These are phyloP conservation scores for Dasyornis broadbenti DNA, from an alignment of 2,113 vertebrate species.

Conservation along the genomic window DNA sequence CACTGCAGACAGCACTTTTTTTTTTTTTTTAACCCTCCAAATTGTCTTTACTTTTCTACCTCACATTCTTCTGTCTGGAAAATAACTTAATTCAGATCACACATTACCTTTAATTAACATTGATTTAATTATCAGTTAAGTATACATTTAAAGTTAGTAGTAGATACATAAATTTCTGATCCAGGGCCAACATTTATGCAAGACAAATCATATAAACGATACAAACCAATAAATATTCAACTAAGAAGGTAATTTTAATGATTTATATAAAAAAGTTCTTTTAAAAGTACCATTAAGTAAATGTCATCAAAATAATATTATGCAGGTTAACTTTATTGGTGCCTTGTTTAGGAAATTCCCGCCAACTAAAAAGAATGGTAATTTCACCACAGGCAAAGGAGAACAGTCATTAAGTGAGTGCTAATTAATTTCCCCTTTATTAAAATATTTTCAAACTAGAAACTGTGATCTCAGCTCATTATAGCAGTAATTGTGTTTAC, in stretches of 20 bases:
- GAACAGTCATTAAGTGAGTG: not conserved
- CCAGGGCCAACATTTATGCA: not conserved
- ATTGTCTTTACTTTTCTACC: not conserved
- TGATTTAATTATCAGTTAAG: not conserved
- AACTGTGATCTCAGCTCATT: constrained; percentile 18
- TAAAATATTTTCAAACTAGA: constrained; percentile 26
- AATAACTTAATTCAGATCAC: not conserved
- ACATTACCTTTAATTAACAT: not conserved
- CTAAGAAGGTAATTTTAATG: not conserved
- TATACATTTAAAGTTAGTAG: not conserved
- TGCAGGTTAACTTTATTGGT: not conserved
- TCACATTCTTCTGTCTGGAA: not conserved
- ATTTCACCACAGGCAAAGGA: not conserved
- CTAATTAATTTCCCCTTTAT: constrained; percentile 39
- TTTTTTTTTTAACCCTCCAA: not conserved
- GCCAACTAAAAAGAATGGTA: not conserved
- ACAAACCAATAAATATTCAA: not conserved
- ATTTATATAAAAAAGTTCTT: not conserved
- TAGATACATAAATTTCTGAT: not conserved
- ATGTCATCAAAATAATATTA: not conserved
- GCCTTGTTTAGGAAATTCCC: not conserved
- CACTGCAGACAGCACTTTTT: not conserved
- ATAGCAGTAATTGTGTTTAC: not conserved
- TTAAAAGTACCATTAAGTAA: not conserved
- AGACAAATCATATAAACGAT: not conserved